Conservation (phyloP, 64 coral and sea anemone species). For the Porites lutea region DNA sequence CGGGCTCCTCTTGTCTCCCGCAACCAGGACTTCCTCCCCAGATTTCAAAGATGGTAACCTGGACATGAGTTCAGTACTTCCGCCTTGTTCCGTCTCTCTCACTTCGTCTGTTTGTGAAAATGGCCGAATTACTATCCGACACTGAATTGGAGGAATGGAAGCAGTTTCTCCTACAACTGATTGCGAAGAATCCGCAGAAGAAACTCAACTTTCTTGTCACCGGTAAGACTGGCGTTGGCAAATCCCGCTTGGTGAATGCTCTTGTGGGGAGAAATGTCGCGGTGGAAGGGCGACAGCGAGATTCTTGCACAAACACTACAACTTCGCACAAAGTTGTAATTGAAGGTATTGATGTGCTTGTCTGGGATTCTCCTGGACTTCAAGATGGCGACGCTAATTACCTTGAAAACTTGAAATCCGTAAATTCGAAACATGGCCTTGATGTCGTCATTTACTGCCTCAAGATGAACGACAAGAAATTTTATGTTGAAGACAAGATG, state of each 20-base stretch:
- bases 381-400: conserved; percentile 26
- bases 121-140: too few species aligned
- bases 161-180: too few species aligned
- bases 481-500: neutral
- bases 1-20: too few species aligned
- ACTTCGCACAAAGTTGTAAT: neutral
- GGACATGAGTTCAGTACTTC: too few species aligned
- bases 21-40: too few species aligned
- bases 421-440: neutral
- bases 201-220: conserved; percentile 6
- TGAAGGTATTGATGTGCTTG: neutral
- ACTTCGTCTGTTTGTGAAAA: too few species aligned
- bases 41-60: too few species aligned
- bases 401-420: neutral
- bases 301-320: neutral
- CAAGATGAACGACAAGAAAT: conserved; percentile 38
- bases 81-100: too few species aligned
- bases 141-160: too few species aligned
- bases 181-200: neutral
- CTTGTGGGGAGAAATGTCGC: conserved; percentile 11
- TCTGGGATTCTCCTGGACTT: conserved; percentile 57
- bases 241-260: conserved; percentile 45
- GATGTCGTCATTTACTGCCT: conserved; percentile 48
- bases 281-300: neutral
- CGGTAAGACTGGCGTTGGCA: conserved; percentile 48